These are phyloP conservation scores for Bucco capensis DNA, from an alignment of 2,113 vertebrate genomes.

Conservation along the genomic window DNA sequence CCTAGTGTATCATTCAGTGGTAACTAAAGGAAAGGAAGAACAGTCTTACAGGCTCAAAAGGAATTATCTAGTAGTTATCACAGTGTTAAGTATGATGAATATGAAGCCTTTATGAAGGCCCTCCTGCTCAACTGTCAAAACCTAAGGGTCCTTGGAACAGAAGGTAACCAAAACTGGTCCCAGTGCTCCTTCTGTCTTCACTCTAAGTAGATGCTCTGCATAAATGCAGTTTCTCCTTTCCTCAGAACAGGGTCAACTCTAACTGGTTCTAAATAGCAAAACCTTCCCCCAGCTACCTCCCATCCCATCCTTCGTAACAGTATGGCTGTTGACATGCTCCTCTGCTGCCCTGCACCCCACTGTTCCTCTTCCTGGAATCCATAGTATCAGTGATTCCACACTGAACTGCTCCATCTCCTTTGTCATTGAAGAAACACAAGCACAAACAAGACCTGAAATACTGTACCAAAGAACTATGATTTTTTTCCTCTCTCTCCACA, in stretches of 20 bases:
- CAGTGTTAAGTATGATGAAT: background rate
- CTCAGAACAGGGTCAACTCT: background rate
- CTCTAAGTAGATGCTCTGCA: background rate
- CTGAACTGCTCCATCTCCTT: background rate
- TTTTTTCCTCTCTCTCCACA: background rate
- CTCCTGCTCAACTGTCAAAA: background rate
- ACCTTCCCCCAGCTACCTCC: background rate
- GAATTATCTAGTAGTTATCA: background rate
- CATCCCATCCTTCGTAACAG: background rate
- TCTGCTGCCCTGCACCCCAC: rapidly evolving
- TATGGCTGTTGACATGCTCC: rapidly evolving
- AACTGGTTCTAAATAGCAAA: background rate
- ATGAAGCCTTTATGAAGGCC: background rate
- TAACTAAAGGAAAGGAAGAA: background rate
- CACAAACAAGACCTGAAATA: background rate
- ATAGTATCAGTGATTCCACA: rapidly evolving
- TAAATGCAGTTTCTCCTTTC: background rate
- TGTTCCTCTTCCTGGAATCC: background rate
- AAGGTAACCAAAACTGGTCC: background rate
- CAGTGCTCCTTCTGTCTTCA: background rate
- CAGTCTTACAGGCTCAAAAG: background rate
- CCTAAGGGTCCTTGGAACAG: background rate
- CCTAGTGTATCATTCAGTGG: background rate
- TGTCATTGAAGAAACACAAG: background rate
- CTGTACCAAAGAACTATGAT: background rate